These are phyloP conservation scores for Calosoma granatense DNA, from an alignment of 1,140 invertebrate genomes.

Conservation along the genomic window DNA sequence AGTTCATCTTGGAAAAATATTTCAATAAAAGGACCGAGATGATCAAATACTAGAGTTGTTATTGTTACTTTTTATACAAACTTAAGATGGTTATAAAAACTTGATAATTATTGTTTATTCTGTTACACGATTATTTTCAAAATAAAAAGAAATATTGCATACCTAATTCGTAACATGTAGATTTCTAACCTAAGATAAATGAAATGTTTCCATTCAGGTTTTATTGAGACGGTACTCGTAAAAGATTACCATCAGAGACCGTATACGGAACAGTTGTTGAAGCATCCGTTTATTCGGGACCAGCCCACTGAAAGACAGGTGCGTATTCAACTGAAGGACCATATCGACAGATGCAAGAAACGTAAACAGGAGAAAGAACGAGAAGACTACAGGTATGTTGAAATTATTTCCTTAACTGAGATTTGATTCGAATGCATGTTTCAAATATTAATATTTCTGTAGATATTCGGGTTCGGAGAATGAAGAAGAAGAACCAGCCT, in stretches of 20 bases:
- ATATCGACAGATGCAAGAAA: constrained; percentile 95
- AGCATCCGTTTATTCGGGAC: constrained; percentile 95
- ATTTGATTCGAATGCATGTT: background rate
- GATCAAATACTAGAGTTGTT: too few species aligned
- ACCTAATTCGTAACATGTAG: too few species aligned
- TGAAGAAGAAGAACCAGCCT: constrained; percentile 74
- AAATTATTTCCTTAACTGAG: constrained; percentile 1
- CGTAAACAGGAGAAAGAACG: constrained; percentile 83
- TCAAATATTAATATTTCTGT: background rate
- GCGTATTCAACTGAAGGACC: constrained; percentile 96
- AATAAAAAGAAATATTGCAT: too few species aligned
- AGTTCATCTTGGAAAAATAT: too few species aligned
- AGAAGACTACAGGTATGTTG: constrained; percentile 54
- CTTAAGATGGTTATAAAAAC: too few species aligned
- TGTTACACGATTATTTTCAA: too few species aligned
- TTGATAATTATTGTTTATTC: too few species aligned
- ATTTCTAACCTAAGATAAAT: too few species aligned
- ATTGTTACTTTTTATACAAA: too few species aligned
- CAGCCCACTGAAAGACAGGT: constrained; percentile 97
- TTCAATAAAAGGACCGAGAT: too few species aligned
- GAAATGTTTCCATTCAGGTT: constrained; percentile 36
- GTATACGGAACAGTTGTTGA: constrained; percentile 95
- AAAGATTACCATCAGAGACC: constrained; percentile 98
- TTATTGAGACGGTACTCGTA: constrained; percentile 80
- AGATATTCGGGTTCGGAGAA: constrained; percentile 80